Evolutionary conservation across 2,888 invertebrate species (phyloP).

Genomic region (Eupithecia dodoneata): DNA sequence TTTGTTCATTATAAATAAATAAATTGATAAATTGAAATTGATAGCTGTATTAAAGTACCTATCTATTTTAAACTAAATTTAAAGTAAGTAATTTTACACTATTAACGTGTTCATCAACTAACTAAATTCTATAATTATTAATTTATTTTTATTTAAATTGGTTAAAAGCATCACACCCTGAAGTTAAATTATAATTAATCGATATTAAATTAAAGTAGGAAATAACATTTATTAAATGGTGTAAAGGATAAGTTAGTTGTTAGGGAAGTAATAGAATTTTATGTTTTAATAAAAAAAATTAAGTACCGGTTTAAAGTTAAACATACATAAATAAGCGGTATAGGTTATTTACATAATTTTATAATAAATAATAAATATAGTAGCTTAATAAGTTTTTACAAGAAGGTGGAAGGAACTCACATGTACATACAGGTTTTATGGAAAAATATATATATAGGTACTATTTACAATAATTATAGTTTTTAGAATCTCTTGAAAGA

Average conservation of each 20-base stretch:
- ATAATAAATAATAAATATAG: not conserved
- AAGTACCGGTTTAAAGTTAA: not conserved
- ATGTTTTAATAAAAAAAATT: too few species aligned
- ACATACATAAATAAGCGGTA: not conserved
- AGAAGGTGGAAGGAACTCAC: slow-evolving; percentile 1
- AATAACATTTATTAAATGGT: not conserved
- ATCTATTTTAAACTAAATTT: not conserved
- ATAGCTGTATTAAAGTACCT: not conserved
- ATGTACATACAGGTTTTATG: not conserved
- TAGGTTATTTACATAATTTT: not conserved
- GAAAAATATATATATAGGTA: slow-evolving; percentile 5
- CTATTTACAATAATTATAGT: slow-evolving; percentile 11
- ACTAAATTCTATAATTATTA: not conserved
- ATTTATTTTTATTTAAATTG: not conserved
- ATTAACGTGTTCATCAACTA: not conserved
- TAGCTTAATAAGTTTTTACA: not conserved
- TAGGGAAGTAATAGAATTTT: not conserved
- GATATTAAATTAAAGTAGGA: not conserved
- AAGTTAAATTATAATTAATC: not conserved
- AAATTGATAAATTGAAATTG: too few species aligned
- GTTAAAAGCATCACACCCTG: not conserved
- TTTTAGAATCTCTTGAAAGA: not conserved
- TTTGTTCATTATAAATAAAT: too few species aligned
- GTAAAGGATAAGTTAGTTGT: not conserved
- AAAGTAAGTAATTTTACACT: not conserved